phyloP scores from a whole-genome alignment of 2,113 vertebrate genomes.

The Heterotilapia buettikoferi region DNA sequence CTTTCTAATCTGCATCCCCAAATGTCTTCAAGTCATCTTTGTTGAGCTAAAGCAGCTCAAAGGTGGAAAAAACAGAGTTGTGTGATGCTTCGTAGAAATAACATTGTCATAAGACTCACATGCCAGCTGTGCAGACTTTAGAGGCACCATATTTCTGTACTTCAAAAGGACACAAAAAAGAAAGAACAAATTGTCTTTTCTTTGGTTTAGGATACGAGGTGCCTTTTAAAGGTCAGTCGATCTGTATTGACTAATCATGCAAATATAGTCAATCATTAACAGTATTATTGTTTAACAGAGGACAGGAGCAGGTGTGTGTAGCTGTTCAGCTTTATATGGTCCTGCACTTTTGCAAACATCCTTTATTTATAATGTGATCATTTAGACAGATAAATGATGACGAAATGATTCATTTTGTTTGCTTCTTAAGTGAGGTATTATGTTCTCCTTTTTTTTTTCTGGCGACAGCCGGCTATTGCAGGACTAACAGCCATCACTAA shows the following conservation, averaged over 20 bases:
- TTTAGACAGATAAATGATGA: not conserved
- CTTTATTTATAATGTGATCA: not conserved
- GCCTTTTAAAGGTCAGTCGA: not conserved
- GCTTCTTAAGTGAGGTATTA: not conserved
- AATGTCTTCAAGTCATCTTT: not conserved
- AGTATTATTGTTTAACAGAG: not conserved
- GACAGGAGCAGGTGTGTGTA: not conserved
- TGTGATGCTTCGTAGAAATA: conserved; percentile 12
- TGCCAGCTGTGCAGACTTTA: not conserved
- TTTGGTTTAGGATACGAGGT: not conserved
- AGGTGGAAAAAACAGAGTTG: not conserved
- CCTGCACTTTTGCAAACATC: not conserved
- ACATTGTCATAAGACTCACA: conserved; percentile 15
- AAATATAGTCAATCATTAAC: conserved; percentile 28
- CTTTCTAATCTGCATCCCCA: not conserved
- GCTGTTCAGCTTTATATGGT: not conserved
- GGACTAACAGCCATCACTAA: not conserved
- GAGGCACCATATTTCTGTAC: not conserved
- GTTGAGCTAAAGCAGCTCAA: not conserved
- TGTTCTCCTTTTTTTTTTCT: not conserved
- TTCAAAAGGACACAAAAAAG: not conserved
- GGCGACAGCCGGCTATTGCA: not conserved
- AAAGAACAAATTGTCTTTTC: not conserved
- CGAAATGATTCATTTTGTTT: not conserved
- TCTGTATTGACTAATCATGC: not conserved